These are phyloP conservation scores for Colius striatus DNA, from an alignment of 2,113 vertebrate species.

Conservation along the genomic window DNA sequence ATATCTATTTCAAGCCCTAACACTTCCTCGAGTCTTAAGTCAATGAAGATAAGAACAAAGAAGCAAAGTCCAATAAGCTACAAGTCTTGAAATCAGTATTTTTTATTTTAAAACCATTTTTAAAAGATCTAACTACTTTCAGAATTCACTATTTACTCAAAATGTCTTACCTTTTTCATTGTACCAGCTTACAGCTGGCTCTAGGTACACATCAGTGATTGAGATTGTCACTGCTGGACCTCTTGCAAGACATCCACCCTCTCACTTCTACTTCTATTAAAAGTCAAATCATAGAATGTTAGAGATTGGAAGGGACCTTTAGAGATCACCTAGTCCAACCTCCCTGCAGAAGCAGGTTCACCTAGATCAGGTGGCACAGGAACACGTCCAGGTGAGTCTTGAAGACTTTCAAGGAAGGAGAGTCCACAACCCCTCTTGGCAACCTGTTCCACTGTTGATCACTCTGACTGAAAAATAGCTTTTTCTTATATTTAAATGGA, in stretches of 20 bases:
- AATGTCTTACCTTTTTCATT: neutral
- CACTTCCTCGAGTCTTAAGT: neutral
- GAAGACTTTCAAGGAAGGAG: too few relatives aligned
- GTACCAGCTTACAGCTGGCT: neutral
- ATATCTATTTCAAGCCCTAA: fast-evolving
- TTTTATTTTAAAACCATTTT: neutral
- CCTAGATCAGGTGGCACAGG: too few relatives aligned
- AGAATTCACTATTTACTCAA: neutral
- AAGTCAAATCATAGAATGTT: too few relatives aligned
- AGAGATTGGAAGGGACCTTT: too few relatives aligned
- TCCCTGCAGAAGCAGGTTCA: too few relatives aligned
- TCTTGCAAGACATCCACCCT: neutral
- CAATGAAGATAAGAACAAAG: neutral
- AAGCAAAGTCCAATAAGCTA: neutral
- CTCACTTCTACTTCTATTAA: neutral
- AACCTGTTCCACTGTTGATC: too few relatives aligned
- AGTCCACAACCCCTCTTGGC: too few relatives aligned
- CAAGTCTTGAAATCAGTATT: fast-evolving
- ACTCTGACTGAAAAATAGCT: too few relatives aligned
- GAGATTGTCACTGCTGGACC: neutral
- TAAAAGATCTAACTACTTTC: neutral
- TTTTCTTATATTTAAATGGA: too few relatives aligned
- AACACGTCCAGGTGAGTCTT: too few relatives aligned
- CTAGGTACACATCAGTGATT: fast-evolving
- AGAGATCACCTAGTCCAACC: too few relatives aligned